phyloP scores from a whole-genome alignment of 2,113 vertebrate genomes.

The Istiophorus platypterus region DNA sequence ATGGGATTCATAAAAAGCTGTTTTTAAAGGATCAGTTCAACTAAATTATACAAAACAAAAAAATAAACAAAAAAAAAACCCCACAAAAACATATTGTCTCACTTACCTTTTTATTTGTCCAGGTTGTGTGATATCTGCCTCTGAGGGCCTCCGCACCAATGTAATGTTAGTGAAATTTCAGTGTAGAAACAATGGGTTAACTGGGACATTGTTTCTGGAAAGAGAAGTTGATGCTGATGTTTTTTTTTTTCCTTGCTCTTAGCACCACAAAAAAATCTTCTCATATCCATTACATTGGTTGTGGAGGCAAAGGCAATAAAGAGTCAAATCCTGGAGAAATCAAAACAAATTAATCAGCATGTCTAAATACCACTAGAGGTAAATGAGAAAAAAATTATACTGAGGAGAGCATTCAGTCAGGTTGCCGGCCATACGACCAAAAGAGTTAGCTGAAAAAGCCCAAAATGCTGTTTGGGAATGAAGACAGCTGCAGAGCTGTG shows the following conservation, averaged over 20 bases:
- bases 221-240: neutral
- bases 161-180: neutral
- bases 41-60: neutral
- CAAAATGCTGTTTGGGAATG: too few relatives aligned
- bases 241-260: neutral
- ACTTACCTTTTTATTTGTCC: neutral
- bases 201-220: conserved; percentile 3
- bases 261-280: neutral
- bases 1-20: neutral
- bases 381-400: neutral
- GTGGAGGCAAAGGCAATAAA: neutral
- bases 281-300: neutral
- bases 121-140: neutral
- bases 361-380: neutral
- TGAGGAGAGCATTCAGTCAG: too few relatives aligned
- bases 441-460: too few relatives aligned
- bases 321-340: neutral
- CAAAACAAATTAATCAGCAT: neutral
- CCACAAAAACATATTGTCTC: neutral
- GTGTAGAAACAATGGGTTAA: neutral
- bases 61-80: too few relatives aligned
- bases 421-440: too few relatives aligned
- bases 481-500: too few relatives aligned
- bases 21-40: neutral
- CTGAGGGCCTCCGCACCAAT: neutral